phyloP scores from a whole-genome alignment of 1,140 invertebrate species.

The Lethrus apterus region DNA sequence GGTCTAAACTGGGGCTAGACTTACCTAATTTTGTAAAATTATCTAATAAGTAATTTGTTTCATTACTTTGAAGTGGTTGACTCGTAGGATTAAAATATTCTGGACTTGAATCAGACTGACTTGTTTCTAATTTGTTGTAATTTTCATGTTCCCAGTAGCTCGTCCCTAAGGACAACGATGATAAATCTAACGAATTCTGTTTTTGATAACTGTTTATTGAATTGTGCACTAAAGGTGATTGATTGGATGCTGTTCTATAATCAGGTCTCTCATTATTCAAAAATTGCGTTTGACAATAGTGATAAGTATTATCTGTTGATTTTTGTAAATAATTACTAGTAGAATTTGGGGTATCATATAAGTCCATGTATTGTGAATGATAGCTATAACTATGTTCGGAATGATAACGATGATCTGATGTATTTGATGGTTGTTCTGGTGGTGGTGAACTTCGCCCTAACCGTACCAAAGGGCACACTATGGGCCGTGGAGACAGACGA shows the following conservation, averaged over 20 bases:
- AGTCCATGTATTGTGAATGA: constrained; percentile 21
- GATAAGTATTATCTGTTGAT: constrained; percentile 11
- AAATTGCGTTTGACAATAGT: constrained; percentile 26
- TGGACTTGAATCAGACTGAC: constrained; percentile 23
- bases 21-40: constrained; percentile 42
- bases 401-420: constrained; percentile 19
- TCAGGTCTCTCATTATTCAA: constrained; percentile 21
- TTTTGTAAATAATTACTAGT: constrained; percentile 14
- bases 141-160: constrained; percentile 39
- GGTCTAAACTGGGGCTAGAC: constrained; percentile 56
- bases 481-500: constrained; percentile 39
- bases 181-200: constrained; percentile 31
- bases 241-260: constrained; percentile 10
- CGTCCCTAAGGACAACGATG: constrained; percentile 33
- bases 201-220: constrained; percentile 19
- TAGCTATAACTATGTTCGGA: constrained; percentile 20
- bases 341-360: constrained; percentile 18
- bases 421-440: constrained; percentile 21
- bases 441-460: constrained; percentile 47
- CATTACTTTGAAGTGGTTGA: constrained; percentile 15
- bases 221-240: constrained; percentile 11
- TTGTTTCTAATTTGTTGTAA: constrained; percentile 26
- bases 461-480: constrained; percentile 52
- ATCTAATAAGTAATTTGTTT: constrained; percentile 35
- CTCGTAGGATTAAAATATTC: constrained; percentile 20